Base-by-base conservation (phyloP, 1,140 invertebrate species). In the Halesus radiatus region DNA sequence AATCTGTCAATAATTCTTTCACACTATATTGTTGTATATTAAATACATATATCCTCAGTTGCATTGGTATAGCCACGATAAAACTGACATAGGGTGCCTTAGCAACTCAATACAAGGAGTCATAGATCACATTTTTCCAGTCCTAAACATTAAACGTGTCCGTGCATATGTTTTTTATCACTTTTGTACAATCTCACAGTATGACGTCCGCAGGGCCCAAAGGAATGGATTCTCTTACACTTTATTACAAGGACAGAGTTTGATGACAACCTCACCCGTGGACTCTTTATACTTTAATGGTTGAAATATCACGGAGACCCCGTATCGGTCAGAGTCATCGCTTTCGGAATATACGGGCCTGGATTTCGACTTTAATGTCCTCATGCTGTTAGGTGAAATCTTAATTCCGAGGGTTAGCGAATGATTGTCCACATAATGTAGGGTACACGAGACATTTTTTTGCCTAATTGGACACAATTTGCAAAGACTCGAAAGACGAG, bases 221-320 rank as follows among this genome's bases (percentile, higher is more conserved):
- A 23, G 58, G 64, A 68, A 68, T 68, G 64, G 18, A 68, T 68
- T 68, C 29, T 20, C 29, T 32, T 68, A 32, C 26, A 37, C 45
- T 68, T 68, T 68, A 68, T 37, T 32, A 68, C n/a, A 20, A 13
- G 16, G 16, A 45, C 32, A 50, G 29, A 32, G 37, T 68, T 68
- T 68, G 29, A 26, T 68, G 64, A 68, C 64, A 68, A 37, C 29
- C 18, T 68, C 32, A 32, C 29, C 32, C 64, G 18, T 13, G 56
- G 23, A 60, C 23, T 60, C 18, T 60, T 60, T 20, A 60, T 13
- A 8, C 32, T 68, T 64, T 68, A 32, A 68, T 68, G 16, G n/a
- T 68, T 29, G 20, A 68, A 68, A 32, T 37, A 50, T 20, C 29
- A 68, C 64, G 20, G 29, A 4, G 50, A 23, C 68, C 8, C 20